phyloP scores from a whole-genome alignment of 1,140 invertebrate species.

The Sycophaga agraensis region DNA sequence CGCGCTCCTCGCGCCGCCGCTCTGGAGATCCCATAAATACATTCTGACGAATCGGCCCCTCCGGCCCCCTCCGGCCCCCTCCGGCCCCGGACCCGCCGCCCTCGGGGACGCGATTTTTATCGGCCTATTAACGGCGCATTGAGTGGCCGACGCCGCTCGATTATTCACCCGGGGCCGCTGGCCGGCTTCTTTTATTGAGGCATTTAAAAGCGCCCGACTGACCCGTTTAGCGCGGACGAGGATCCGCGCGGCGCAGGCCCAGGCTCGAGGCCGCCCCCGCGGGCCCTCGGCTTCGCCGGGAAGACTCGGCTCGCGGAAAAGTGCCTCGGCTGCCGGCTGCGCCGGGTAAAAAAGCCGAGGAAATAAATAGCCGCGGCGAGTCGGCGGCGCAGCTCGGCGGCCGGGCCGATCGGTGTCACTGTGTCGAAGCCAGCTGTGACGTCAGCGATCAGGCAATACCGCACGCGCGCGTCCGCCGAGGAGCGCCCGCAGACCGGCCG shows the following conservation, averaged over 20 bases:
- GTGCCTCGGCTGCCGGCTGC: background rate
- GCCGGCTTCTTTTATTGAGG: background rate
- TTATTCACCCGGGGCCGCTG: too few species aligned
- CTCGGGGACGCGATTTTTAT: too few species aligned
- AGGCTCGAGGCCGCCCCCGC: background rate
- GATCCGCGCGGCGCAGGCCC: constrained; percentile 5
- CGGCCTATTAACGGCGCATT: too few species aligned
- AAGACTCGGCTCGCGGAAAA: background rate
- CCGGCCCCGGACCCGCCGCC: too few species aligned
- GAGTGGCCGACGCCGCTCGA: too few species aligned
- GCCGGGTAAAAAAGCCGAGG: background rate
- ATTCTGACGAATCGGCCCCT: background rate
- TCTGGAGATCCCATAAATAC: background rate
- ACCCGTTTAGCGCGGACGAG: background rate
- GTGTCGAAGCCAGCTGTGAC: constrained; percentile 45
- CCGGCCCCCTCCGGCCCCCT: too few species aligned
- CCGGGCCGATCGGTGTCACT: constrained; percentile 44
- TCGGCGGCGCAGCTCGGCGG: background rate
- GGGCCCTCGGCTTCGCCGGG: too few species aligned
- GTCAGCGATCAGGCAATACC: constrained; percentile 35
- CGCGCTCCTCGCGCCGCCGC: background rate
- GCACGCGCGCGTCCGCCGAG: constrained; percentile 15
- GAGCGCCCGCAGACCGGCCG: background rate
- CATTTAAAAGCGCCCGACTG: too few species aligned
- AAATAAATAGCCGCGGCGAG: background rate